Conservation (phyloP, 2,888 invertebrate species). For the Muschampia plurimacula region DNA sequence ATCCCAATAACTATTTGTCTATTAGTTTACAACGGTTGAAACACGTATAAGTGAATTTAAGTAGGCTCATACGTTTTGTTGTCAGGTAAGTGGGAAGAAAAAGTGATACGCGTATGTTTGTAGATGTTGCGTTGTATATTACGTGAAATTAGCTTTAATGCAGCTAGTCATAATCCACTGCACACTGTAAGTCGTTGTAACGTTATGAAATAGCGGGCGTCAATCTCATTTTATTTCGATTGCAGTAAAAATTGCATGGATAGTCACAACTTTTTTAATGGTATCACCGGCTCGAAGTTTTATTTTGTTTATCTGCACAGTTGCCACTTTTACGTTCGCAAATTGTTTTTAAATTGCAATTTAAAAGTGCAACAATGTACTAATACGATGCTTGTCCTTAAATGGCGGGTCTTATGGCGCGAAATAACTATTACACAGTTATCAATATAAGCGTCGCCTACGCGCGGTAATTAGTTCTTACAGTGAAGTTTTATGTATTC, state of each 20-base stretch:
- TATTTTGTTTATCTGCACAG: slow-evolving; percentile 26
- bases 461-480: slow-evolving; percentile 63
- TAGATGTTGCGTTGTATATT: slow-evolving; percentile 43
- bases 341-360: slow-evolving; percentile 44
- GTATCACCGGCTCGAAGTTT: not conserved
- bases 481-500: slow-evolving; percentile 64
- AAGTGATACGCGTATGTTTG: not conserved
- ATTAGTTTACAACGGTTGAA: slow-evolving; percentile 26
- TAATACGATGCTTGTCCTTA: slow-evolving; percentile 34
- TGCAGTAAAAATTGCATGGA: slow-evolving; percentile 29
- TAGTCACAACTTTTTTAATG: slow-evolving; percentile 6
- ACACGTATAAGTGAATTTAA: slow-evolving; percentile 26
- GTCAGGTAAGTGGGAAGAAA: slow-evolving; percentile 2
- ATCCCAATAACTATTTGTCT: slow-evolving; percentile 38
- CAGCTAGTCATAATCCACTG: slow-evolving; percentile 51
- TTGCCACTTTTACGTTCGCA: slow-evolving; percentile 27
- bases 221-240: slow-evolving; percentile 1
- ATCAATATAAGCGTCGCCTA: slow-evolving; percentile 54
- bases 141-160: slow-evolving; percentile 61
- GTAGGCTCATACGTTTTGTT: slow-evolving; percentile 17
- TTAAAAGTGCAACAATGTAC: slow-evolving; percentile 38
- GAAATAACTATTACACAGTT: slow-evolving; percentile 41
- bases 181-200: slow-evolving; percentile 53
- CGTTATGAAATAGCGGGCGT: slow-evolving; percentile 48
- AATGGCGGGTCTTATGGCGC: slow-evolving; percentile 43